These are phyloP conservation scores for Capra hircus DNA, from an alignment of 2,113 vertebrate species.

Conservation along the genomic window DNA sequence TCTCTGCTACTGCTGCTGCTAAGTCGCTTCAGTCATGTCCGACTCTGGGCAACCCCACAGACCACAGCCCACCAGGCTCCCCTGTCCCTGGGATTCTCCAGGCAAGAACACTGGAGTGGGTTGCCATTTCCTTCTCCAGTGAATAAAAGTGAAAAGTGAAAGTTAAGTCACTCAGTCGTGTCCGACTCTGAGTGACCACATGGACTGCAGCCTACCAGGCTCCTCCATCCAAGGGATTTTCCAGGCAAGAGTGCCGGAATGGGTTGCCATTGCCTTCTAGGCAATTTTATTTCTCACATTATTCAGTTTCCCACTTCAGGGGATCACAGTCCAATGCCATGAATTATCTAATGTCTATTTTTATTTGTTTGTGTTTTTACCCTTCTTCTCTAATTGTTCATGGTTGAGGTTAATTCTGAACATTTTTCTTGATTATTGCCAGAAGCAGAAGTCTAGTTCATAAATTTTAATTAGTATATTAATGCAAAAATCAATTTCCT, in stretches of 20 bases:
- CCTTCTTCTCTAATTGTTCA: neutral
- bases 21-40: rapidly evolving
- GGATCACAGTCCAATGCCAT: neutral
- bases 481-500: neutral
- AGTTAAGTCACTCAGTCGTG: too few species aligned
- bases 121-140: too few species aligned
- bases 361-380: neutral
- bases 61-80: too few species aligned
- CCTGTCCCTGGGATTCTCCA: too few species aligned
- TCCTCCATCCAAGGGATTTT: too few species aligned
- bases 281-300: neutral
- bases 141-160: too few species aligned
- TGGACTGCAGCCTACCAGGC: too few species aligned
- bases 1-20: too few species aligned
- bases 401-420: neutral
- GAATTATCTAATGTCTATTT: neutral
- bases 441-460: neutral
- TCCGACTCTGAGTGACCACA: too few species aligned
- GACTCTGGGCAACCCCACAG: too few species aligned
- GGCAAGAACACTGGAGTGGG: too few species aligned
- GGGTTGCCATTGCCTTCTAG: neutral
- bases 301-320: neutral
- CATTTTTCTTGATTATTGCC: neutral
- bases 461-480: neutral
- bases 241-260: too few species aligned